Conservation (phyloP, 2,888 invertebrate species). For the Molanna angustata region DNA sequence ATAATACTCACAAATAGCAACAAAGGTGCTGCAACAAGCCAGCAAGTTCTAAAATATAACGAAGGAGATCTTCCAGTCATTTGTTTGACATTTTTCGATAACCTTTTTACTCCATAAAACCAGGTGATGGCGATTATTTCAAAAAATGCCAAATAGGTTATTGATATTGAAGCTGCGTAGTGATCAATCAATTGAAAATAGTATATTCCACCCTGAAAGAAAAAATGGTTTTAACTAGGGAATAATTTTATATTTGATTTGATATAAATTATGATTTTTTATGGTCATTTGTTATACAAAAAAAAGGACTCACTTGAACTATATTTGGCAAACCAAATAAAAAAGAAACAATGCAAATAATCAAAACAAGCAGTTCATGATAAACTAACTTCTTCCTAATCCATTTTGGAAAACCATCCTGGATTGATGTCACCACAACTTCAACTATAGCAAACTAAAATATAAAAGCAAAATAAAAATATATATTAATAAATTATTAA, state of each 20-base stretch:
- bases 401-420: slow-evolving; percentile 88
- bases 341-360: slow-evolving; percentile 80
- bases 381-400: slow-evolving; percentile 78
- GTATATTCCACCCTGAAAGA: slow-evolving; percentile 78
- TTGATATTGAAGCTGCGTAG: slow-evolving; percentile 89
- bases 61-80: slow-evolving; percentile 85
- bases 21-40: slow-evolving; percentile 78
- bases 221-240: too few relatives aligned
- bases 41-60: slow-evolving; percentile 80
- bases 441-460: slow-evolving; percentile 91
- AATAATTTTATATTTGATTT: not conserved
- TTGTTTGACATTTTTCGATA: slow-evolving; percentile 81
- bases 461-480: not conserved
- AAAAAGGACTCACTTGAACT: slow-evolving; percentile 60
- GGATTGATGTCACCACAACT: slow-evolving; percentile 90
- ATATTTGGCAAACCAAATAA: slow-evolving; percentile 85
- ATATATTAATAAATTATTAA: too few relatives aligned
- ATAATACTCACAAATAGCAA: slow-evolving; percentile 62
- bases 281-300: too few relatives aligned
- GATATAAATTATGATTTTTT: slow-evolving; percentile 4
- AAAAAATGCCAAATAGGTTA: slow-evolving; percentile 90
- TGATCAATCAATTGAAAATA: slow-evolving; percentile 90
- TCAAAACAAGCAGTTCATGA: slow-evolving; percentile 81
- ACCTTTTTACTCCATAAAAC: slow-evolving; percentile 82
- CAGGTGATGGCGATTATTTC: slow-evolving; percentile 89